A percentile compares a stretch with the other conserved stretches of the same genome.
phyloP scores from a whole-genome alignment of 2,113 vertebrate genomes.

The Rhabdomys dilectus region DNA sequence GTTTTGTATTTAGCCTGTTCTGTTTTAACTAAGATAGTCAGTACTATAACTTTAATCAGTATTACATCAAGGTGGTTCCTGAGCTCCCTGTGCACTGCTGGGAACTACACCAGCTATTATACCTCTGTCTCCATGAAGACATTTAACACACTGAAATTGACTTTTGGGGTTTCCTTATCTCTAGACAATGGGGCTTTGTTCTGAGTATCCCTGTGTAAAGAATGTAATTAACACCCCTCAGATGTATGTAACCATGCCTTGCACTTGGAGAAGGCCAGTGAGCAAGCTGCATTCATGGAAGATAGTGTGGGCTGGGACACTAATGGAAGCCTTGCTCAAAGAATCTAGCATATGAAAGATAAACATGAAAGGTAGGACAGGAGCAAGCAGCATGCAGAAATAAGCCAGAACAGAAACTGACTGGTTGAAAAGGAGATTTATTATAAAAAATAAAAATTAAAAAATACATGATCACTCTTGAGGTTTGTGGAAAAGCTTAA shows the following conservation, averaged over 20 bases:
- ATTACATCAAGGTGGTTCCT: background rate
- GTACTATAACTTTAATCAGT: background rate
- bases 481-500: background rate
- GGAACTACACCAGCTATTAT: background rate
- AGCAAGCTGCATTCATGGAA: background rate
- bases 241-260: background rate
- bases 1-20: background rate
- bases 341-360: background rate
- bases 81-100: background rate
- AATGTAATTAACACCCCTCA: background rate
- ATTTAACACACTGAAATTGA: background rate
- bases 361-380: background rate
- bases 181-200: background rate
- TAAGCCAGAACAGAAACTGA: background rate
- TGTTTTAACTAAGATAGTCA: background rate
- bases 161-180: background rate
- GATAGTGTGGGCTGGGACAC: background rate
- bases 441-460: background rate
- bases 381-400: background rate
- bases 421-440: background rate
- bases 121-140: background rate
- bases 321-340: background rate
- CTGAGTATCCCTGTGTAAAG: background rate
- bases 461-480: background rate
- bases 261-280: background rate